Evolutionary conservation across 2,797 vertebrate genomes (phyloP).

Genomic region (Megaceryle alcyon): DNA sequence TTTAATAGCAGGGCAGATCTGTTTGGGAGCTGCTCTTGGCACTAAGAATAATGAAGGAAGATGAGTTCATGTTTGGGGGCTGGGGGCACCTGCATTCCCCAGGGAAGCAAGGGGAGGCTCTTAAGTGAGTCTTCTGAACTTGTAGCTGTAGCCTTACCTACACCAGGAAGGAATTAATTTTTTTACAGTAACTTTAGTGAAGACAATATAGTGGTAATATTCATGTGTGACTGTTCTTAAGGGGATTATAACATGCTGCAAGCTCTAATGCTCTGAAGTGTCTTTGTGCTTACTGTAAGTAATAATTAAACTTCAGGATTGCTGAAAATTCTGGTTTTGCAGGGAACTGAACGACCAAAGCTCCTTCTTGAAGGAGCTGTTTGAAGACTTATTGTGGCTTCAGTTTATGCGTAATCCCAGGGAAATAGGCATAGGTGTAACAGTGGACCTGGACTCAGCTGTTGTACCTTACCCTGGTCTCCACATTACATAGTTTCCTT

Average conservation of each 20-base stretch:
- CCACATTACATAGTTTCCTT: neutral
- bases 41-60: rapidly evolving
- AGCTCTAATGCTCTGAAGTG: neutral
- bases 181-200: neutral
- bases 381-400: neutral
- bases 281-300: neutral
- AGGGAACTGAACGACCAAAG: neutral
- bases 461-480: neutral
- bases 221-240: neutral
- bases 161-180: neutral
- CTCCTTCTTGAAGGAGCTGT: neutral
- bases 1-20: neutral
- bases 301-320: neutral
- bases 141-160: neutral
- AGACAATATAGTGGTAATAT: neutral
- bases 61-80: no score
- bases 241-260: neutral
- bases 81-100: neutral
- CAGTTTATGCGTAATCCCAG: neutral
- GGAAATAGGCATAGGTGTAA: neutral
- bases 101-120: neutral
- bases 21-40: neutral
- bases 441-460: neutral
- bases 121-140: neutral
- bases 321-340: neutral